A percentile compares a stretch with the other conserved stretches of the same genome.
phyloP scores from a whole-genome alignment of 2,888 invertebrate genomes.

The Lepidocyrtinus sp. region DNA sequence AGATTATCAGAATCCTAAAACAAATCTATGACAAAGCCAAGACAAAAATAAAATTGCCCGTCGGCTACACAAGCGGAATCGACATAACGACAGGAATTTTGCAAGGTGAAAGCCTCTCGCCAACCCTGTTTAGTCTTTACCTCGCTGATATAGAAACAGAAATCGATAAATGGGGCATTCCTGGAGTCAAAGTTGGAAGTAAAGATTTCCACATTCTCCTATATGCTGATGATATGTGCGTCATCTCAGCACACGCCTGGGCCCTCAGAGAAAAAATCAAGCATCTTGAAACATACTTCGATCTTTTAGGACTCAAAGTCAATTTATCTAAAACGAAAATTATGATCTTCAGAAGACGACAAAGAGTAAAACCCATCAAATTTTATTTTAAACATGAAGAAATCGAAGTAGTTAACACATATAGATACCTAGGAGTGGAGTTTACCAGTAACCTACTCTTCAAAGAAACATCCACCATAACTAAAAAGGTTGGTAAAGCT shows the following conservation, averaged over 20 bases:
- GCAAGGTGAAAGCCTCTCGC: not conserved
- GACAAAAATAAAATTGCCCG: not conserved
- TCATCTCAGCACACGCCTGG: not conserved
- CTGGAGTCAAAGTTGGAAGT: not conserved
- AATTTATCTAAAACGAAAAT: not conserved
- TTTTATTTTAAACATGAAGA: not conserved
- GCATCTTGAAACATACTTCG: not conserved
- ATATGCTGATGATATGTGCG: not conserved
- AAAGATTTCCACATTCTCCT: not conserved
- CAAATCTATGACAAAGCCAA: not conserved
- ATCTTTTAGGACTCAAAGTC: not conserved
- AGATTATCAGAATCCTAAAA: not conserved
- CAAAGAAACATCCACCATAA: not conserved
- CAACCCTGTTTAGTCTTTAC: not conserved
- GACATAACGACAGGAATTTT: not conserved
- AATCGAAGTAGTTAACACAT: not conserved
- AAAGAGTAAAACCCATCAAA: not conserved
- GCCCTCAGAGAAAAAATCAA: not conserved
- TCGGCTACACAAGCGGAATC: not conserved
- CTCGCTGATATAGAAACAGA: not conserved
- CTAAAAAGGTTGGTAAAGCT: not conserved
- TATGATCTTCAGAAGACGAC: not conserved
- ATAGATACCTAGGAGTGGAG: not conserved
- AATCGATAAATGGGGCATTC: not conserved
- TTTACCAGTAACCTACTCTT: not conserved